Base-by-base conservation (phyloP, 2,113 vertebrate species). In the Bubo blakistoni region DNA sequence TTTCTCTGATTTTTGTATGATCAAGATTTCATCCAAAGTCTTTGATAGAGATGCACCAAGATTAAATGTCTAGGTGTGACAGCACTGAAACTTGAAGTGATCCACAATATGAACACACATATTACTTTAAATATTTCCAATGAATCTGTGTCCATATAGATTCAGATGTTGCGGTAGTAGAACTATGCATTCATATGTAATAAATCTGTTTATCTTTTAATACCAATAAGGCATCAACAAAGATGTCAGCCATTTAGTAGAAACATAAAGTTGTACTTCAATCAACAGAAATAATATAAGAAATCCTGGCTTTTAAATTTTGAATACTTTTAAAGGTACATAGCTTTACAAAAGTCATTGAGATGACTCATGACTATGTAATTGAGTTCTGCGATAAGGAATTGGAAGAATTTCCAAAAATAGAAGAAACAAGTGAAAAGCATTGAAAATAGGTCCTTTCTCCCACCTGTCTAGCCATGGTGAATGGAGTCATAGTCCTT, bases 1-100 rank as follows among this genome's bases (percentile, higher is more conserved):
- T 71, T 86, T 88, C 17, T 72, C 79, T 65, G 16, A 81, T 83
- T 94, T 92, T 78, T 63, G 22, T 70, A 32, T 71, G 46, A 83
- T 14, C 61, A 51, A 70, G 63, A 63, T 51, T 89, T 89, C 47
- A 44, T n/a, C 42, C 25, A 3, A 81, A 79, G 36, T 61, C 57
- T 86, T 84, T 78, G 42, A 36, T 9, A 52, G 38, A 67, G 51
- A 52, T 59, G 38, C 13, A 66, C 10, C 32, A 77, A 71, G 36
- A 81, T 61, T 42, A 73, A 77, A 90, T 1, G 0, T 65, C 25
- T 70, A 58, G 51, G 46, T 70, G 32, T 66, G 29, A 27, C 69
- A 89, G 47, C 26, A 70, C 42, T 79, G 52, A 71, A 81, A 81
- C 46, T 67, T 78, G 32, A 66, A 90, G 27, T 59, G 20, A 76